Base-by-base conservation (phyloP, 2,113 vertebrate species). In the Perca flavescens region DNA sequence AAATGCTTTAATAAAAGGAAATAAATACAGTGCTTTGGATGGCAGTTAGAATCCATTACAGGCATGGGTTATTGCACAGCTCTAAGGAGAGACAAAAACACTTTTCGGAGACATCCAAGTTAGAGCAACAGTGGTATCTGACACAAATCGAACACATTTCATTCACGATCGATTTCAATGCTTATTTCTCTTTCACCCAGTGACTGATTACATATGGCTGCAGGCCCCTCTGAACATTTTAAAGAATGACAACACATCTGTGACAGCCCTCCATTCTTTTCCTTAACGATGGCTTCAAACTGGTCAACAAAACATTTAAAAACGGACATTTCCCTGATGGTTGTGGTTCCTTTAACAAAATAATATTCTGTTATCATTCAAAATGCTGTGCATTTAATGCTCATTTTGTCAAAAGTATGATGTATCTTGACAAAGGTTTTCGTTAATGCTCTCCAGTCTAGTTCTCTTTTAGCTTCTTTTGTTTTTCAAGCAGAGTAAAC, bases 11-110 rank as follows among this genome's bases (percentile, higher is more conserved):
- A 91, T 94, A 93, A 93, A 93, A 91, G 80, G 74, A 92, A 93
- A 93, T 91, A 92, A 94, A 95, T 94, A 94, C 89, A 93, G 74
- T 93, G 90, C 91, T 93, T 93, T 86, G 85, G 85, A 92, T 94
- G 93, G 94, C 93, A 95, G 94, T 94, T 92, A 88, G 84, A 91
- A 89, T 91, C 90, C 85, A 90, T 94, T 91, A 94, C 93, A 95
- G 93, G 89, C 91, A 92, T 93, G 85, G 81, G 88, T 95, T 95
- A 94, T 93, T 95, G 93, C 90, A 94, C 93, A 91, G 86, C 86
- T 93, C 88, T 89, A 80, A 70, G 57, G 64, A 90, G 66, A 88
- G 71, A 88, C 64, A 85, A 47, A 90, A 62, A 77, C 66, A 80
- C 58, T 82, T 66, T 74, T 82, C 40, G 54, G 34, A 34, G 61